Evolutionary conservation across 1,140 invertebrate species (phyloP).

Genomic region (Hydropsyche tenuis): DNA sequence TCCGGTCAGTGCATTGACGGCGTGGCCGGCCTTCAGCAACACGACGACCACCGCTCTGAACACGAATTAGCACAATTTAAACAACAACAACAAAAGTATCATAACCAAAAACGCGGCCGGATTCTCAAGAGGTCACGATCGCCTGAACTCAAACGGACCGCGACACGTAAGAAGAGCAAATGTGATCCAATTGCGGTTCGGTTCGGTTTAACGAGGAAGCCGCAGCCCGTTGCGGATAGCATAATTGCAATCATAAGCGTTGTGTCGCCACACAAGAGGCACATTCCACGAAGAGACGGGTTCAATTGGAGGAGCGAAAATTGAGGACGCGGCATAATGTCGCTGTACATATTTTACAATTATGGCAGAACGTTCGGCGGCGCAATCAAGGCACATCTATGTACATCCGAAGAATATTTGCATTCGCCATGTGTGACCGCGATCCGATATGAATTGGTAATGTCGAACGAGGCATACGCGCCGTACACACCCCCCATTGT

Average conservation of each 20-base stretch:
- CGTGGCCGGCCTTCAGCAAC: constrained; percentile 83
- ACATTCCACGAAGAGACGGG: background rate
- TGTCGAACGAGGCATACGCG: too few species aligned
- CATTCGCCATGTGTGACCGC: background rate
- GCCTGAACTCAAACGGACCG: background rate
- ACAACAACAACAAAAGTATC: background rate
- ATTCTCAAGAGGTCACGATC: too few species aligned
- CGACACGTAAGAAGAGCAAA: constrained; percentile 7
- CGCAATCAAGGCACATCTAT: too few species aligned
- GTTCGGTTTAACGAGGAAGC: constrained; percentile 25
- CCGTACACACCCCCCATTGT: background rate
- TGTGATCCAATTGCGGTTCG: constrained; percentile 21
- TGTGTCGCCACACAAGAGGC: constrained; percentile 1
- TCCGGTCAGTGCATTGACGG: constrained; percentile 87
- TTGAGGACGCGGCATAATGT: too few species aligned
- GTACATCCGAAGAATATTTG: constrained; percentile 3
- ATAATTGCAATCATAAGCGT: constrained; percentile 25
- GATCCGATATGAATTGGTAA: constrained; percentile 34
- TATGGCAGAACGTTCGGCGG: too few species aligned
- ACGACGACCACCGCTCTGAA: constrained; percentile 82
- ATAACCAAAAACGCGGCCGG: too few species aligned
- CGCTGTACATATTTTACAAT: too few species aligned
- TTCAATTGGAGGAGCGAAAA: too few species aligned
- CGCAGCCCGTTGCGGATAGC: background rate
- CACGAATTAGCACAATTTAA: background rate